Conservation (phyloP, 2,888 invertebrate species). For the Drepanosiphum platanoidis region DNA sequence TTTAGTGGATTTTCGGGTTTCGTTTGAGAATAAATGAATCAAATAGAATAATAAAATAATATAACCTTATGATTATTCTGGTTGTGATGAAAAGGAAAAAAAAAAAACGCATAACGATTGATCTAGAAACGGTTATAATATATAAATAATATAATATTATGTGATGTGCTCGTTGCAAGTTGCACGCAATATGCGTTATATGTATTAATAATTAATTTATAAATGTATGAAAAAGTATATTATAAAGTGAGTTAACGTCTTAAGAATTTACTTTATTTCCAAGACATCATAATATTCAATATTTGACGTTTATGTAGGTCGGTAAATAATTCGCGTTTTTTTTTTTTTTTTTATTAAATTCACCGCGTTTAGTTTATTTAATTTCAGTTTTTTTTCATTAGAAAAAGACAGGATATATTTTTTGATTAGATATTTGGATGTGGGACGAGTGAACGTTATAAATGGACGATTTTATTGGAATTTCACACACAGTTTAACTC, state of each 20-base stretch:
- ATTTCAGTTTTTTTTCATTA: constrained; percentile 8
- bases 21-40: neutral
- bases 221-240: neutral
- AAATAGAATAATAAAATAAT: neutral
- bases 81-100: no score
- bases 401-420: constrained; percentile 3
- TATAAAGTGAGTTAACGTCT: neutral
- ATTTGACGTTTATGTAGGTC: neutral
- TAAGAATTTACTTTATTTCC: neutral
- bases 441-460: neutral
- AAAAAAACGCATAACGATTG: no score
- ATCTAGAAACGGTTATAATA: no score
- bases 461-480: neutral
- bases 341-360: neutral
- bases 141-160: no score
- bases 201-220: neutral
- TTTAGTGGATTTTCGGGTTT: neutral
- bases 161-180: no score
- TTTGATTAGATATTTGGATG: constrained; percentile 22
- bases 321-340: neutral
- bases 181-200: no score
- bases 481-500: neutral
- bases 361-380: neutral
- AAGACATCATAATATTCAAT: neutral
- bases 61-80: no score